Percentiles rank a stretch among this genome's conserved stretches.
These are phyloP conservation scores for Hystrix brachyura DNA, from an alignment of 2,113 vertebrate genomes.

Conservation along the genomic window DNA sequence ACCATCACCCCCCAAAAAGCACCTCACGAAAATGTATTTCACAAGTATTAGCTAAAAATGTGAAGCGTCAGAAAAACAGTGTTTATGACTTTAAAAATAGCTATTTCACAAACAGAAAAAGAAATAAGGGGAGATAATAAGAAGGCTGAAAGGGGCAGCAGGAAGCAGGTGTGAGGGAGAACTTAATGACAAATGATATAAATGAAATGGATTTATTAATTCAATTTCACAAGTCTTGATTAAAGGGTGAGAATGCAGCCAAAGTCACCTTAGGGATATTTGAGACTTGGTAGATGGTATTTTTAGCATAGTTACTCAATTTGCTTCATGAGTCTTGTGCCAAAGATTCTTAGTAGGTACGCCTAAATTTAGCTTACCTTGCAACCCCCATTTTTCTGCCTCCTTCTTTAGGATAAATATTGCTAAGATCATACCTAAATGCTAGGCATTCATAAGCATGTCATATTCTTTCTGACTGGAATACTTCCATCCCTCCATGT, in stretches of 20 bases:
- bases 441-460: not conserved
- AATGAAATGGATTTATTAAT: constrained; percentile 60
- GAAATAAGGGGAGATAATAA: constrained; percentile 33
- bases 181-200: constrained; percentile 60
- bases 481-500: not conserved
- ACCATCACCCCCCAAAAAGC: constrained; percentile 73
- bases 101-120: constrained; percentile 39
- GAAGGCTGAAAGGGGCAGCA: constrained; percentile 9
- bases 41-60: constrained; percentile 77
- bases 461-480: not conserved
- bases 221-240: constrained; percentile 49
- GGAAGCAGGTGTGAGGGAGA: not conserved
- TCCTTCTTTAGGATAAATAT: not conserved
- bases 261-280: constrained; percentile 62
- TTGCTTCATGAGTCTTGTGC: not conserved
- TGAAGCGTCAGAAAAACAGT: constrained; percentile 63
- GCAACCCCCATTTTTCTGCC: not conserved
- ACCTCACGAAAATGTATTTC: constrained; percentile 82
- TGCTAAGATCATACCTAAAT: not conserved
- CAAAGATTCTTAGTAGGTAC: not conserved
- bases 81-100: constrained; percentile 65
- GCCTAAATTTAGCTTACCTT: not conserved
- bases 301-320: not conserved
- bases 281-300: not conserved
- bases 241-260: constrained; percentile 50